Base-by-base conservation (phyloP, 2,113 vertebrate genomes). In the Loxodonta africana region DNA sequence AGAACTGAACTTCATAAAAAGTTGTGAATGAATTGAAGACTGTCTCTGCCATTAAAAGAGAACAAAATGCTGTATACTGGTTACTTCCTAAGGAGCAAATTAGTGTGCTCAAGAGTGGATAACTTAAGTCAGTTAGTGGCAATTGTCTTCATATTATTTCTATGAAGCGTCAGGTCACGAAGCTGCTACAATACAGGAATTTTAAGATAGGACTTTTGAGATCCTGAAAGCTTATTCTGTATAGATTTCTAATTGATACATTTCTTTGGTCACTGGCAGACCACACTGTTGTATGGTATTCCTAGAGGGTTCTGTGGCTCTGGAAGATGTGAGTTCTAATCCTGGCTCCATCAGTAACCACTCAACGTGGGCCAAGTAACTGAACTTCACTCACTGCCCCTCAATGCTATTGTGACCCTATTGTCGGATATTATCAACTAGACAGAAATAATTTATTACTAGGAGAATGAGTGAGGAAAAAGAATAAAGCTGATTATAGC, bases 371-470 rank as follows among this genome's bases (percentile, higher is more conserved):
- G 62, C 82, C 63, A 91, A 96, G 63, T 20, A 48, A 88, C 33
- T 92, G 62, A 88, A 51, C 44, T 94, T 94, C n/a, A 96, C 73
- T 91, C 88, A 37, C n/a, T 86, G 18, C 8, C 8, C 51, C 28
- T 92, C 69, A 53, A 20, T 44, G n/a, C 74, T 94, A 60, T 76
- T 94, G 80, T 62, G 11, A 57, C 53, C 15, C 11, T 57, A 57
- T 17, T 15, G 12, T 57, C 11, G 12, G 53, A 57, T 57, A 57
- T 95, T 80, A 88, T 83, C 83, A 60, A 92, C 77, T 15, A 91
- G 15, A 44, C 6, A 77, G 30, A 96, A 86, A 62, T n/a, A 88
- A 69, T 86, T 48, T 41, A 51, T 73, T n/a, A 84, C 7, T n/a
- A 41, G 44, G 8, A 84, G 21, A 81, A 85, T 81, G 37, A 84